phyloP scores from a whole-genome alignment of 2,888 invertebrate species.

The Agrochola macilenta region DNA sequence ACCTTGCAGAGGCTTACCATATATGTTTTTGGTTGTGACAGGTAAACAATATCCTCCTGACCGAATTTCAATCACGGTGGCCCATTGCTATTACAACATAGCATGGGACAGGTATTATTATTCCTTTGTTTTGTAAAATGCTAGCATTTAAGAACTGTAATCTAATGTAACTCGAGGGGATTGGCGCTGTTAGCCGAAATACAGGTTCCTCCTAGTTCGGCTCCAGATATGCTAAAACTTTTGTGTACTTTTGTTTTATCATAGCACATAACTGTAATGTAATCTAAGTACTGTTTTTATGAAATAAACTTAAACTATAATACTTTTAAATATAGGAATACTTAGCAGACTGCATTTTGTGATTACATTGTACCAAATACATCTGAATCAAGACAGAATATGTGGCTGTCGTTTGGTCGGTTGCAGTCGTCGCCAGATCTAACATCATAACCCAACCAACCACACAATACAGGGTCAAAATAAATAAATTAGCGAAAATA shows the following conservation, averaged over 20 bases:
- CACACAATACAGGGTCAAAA: neutral
- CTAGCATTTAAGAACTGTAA: no score
- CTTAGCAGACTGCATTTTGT: neutral
- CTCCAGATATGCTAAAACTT: no score
- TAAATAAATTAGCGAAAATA: neutral
- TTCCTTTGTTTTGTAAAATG: no score
- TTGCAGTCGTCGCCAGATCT: neutral
- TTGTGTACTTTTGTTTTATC: no score
- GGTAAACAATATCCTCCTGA: neutral
- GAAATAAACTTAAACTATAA: no score
- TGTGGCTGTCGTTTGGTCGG: neutral
- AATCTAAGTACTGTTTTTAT: no score
- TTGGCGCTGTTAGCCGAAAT: no score
- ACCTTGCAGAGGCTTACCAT: constrained; percentile 11
- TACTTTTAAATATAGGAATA: neutral
- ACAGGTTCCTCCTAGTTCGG: no score
- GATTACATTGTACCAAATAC: neutral
- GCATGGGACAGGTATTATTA: neutral
- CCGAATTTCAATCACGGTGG: neutral
- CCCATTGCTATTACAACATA: neutral
- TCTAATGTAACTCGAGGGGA: no score
- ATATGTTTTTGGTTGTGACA: neutral
- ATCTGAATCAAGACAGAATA: neutral
- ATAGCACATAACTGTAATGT: no score
- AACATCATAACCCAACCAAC: neutral